Evolutionary conservation across 1,140 invertebrate species (phyloP).

Genomic region (Diabrotica undecimpunctata): DNA sequence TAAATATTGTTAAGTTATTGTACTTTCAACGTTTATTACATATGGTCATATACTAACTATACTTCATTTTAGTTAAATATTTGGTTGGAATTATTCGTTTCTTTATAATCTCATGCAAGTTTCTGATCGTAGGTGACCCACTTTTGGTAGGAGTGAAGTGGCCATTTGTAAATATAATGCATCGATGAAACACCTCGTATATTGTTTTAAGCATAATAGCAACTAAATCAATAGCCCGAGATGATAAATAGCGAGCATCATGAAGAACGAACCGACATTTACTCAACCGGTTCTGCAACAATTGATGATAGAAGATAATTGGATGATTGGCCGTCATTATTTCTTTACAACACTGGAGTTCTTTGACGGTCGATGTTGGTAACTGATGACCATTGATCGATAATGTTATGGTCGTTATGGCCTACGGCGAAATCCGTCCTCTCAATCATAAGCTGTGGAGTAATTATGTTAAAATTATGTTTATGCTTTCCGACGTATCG

Average conservation of each 20-base stretch:
- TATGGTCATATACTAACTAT: too few species aligned
- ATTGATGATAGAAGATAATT: conserved; percentile 42
- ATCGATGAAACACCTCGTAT: not conserved
- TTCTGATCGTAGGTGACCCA: too few species aligned
- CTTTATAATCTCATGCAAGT: too few species aligned
- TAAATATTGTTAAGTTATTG: too few species aligned
- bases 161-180: too few species aligned
- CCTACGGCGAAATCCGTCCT: conserved; percentile 24
- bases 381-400: conserved; percentile 35
- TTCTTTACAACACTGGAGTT: conserved; percentile 30
- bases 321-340: conserved; percentile 40
- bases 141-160: too few species aligned
- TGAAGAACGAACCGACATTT: not conserved
- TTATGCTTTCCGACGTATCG: not conserved
- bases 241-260: not conserved
- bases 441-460: conserved; percentile 25
- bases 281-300: conserved; percentile 33
- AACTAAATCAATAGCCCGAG: not conserved
- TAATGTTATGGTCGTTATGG: conserved; percentile 33
- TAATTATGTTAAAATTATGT: conserved; percentile 25
- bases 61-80: too few species aligned
- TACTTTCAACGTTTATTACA: too few species aligned
- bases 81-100: too few species aligned
- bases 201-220: conserved; percentile 4
- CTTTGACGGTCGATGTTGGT: conserved; percentile 34